Evolutionary conservation across 1,140 invertebrate genomes (phyloP).

Genomic region (Zaprionus vittiger): DNA sequence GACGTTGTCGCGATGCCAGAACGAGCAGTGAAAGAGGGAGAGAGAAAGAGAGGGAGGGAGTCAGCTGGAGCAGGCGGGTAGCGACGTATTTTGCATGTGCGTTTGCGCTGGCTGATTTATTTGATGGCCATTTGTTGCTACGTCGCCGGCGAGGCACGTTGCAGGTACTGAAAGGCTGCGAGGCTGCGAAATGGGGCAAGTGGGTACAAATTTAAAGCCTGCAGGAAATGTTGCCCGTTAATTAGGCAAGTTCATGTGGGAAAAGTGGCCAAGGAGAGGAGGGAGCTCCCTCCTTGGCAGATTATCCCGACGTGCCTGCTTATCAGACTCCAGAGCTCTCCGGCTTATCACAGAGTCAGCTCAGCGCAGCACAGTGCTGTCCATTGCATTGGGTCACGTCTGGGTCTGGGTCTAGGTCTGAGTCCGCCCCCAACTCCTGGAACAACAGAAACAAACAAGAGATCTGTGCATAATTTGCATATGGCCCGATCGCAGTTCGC

Average conservation of each 20-base stretch:
- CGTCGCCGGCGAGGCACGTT: constrained; percentile 49
- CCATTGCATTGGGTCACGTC: constrained; percentile 31
- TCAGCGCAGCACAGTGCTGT: constrained; percentile 23
- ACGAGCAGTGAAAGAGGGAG: constrained; percentile 18
- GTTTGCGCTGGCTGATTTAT: constrained; percentile 66
- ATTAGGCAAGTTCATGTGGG: constrained; percentile 58
- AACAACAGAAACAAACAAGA: constrained; percentile 12
- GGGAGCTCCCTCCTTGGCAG: too few species aligned
- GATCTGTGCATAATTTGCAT: constrained; percentile 63
- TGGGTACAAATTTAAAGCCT: constrained; percentile 37
- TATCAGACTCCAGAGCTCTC: not conserved
- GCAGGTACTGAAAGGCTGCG: constrained; percentile 45
- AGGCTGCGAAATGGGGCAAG: constrained; percentile 61
- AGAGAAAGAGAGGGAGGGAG: not conserved
- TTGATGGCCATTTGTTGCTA: constrained; percentile 67
- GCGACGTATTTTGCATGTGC: constrained; percentile 77
- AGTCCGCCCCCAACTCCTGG: not conserved
- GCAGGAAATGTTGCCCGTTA: constrained; percentile 41
- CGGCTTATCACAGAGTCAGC: not conserved
- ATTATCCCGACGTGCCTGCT: not conserved
- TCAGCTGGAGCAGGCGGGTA: not conserved
- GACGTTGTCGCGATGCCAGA: constrained; percentile 32
- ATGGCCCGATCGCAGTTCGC: constrained; percentile 68
- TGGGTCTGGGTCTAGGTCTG: constrained; percentile 4
- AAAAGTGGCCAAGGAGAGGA: constrained; percentile 22